These are phyloP conservation scores for Brachyalestes nurse DNA, from an alignment of 2,797 vertebrate genomes.

Conservation along the genomic window DNA sequence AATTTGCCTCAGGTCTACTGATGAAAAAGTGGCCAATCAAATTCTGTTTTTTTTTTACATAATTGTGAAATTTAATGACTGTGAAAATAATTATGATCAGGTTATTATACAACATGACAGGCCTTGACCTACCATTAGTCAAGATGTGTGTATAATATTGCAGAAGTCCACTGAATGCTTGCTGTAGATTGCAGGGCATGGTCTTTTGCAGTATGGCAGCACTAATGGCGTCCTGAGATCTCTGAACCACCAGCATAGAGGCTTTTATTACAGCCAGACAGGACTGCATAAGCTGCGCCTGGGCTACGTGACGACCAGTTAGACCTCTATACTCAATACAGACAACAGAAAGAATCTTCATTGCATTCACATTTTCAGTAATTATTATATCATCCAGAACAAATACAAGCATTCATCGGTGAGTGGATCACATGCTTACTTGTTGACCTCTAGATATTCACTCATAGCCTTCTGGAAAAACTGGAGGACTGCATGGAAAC, in stretches of 20 bases:
- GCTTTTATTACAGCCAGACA: conserved; percentile 86
- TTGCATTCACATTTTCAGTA: not conserved
- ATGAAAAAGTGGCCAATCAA: too few species aligned
- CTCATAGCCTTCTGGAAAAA: conserved; percentile 84
- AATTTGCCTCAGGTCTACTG: too few species aligned
- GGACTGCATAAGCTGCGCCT: conserved; percentile 90
- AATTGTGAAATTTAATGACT: not conserved
- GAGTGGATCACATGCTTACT: conserved; percentile 68
- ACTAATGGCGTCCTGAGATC: conserved; percentile 74
- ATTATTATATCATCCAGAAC: not conserved
- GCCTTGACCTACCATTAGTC: conserved; percentile 80
- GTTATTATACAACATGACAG: too few species aligned
- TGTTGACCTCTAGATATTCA: conserved; percentile 85
- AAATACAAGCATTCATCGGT: not conserved
- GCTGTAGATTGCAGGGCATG: conserved; percentile 65
- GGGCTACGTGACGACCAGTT: conserved; percentile 84
- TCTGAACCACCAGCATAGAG: conserved; percentile 89
- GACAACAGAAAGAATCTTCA: conserved; percentile 50
- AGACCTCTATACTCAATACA: conserved; percentile 77
- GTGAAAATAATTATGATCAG: too few species aligned
- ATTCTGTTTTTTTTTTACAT: too few species aligned
- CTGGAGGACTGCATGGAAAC: conserved; percentile 77
- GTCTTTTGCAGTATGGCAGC: conserved; percentile 53
- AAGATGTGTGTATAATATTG: conserved; percentile 82
- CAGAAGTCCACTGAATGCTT: conserved; percentile 82